Percentiles rank a stretch among this genome's conserved stretches.
phyloP scores from a whole-genome alignment of 2,888 invertebrate genomes.

The Cataglyphis altisquamis region DNA sequence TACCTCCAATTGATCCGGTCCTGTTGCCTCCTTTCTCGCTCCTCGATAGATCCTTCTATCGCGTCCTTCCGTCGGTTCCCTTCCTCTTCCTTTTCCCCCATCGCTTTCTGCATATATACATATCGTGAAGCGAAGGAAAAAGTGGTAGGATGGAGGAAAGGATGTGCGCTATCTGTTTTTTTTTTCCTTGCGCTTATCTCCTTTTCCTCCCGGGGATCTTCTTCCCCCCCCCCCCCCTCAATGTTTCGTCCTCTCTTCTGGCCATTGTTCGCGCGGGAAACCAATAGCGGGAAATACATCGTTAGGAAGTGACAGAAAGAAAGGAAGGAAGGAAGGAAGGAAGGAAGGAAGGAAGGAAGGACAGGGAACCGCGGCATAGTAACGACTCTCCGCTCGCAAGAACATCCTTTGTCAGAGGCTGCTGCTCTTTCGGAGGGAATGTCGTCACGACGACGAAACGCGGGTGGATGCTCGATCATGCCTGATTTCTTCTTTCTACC shows the following conservation, averaged over 20 bases:
- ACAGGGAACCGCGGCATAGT: constrained; percentile 74
- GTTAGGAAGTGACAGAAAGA: constrained; percentile 78
- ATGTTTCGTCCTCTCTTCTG: constrained; percentile 9
- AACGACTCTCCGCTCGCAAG: constrained; percentile 67
- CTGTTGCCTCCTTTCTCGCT: constrained; percentile 74
- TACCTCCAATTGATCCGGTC: constrained; percentile 84
- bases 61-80: constrained; percentile 46
- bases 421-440: constrained; percentile 43
- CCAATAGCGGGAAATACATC: constrained; percentile 83
- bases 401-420: constrained; percentile 66
- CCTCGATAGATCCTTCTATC: constrained; percentile 49
- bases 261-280: constrained; percentile 80
- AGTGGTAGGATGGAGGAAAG: constrained; percentile 26
- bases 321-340: constrained; percentile 22
- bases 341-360: constrained; percentile 50
- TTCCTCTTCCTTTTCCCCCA: constrained; percentile 42
- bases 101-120: constrained; percentile 48
- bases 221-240: constrained; percentile 13
- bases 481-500: constrained; percentile 73
- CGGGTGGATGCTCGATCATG: constrained; percentile 72
- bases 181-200: constrained; percentile 28
- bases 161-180: constrained; percentile 58
- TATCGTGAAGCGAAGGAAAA: constrained; percentile 36
- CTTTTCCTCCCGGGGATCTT: not conserved
- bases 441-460: constrained; percentile 30